phyloP scores from a whole-genome alignment of 2,797 vertebrate species.

The Enteromius thamalakanensis region DNA sequence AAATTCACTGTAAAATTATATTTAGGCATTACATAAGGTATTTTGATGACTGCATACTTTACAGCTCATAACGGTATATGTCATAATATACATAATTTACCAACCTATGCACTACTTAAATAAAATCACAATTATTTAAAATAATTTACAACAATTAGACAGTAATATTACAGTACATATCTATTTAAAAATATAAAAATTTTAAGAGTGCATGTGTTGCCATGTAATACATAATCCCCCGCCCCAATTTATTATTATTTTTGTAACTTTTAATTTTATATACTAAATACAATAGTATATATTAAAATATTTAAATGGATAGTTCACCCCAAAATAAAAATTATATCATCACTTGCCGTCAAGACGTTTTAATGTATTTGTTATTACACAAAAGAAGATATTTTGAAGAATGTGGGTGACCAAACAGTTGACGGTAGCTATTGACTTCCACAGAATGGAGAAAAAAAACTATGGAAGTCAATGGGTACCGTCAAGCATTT shows the following conservation, averaged over 20 bases:
- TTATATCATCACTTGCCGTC: too few species aligned
- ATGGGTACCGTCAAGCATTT: neutral
- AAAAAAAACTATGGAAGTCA: neutral
- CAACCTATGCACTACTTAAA: neutral
- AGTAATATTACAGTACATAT: neutral
- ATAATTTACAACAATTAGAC: neutral
- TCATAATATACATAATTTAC: neutral
- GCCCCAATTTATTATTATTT: too few species aligned
- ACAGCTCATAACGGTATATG: neutral
- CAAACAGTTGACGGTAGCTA: neutral
- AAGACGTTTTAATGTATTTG: neutral
- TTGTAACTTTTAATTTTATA: neutral
- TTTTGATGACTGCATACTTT: neutral
- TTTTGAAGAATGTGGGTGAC: neutral
- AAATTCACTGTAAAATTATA: neutral
- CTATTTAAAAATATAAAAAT: neutral
- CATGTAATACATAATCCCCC: neutral
- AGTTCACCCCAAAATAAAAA: neutral
- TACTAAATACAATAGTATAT: neutral
- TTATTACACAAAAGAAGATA: neutral
- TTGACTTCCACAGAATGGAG: neutral
- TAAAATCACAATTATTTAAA: neutral
- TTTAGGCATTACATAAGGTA: too few species aligned
- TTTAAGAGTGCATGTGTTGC: neutral
- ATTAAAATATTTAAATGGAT: neutral